Evolutionary conservation across 1,140 invertebrate species (phyloP), one percentile per base, ranked within the genome.

Genomic region (Danaus melanippus): DNA sequence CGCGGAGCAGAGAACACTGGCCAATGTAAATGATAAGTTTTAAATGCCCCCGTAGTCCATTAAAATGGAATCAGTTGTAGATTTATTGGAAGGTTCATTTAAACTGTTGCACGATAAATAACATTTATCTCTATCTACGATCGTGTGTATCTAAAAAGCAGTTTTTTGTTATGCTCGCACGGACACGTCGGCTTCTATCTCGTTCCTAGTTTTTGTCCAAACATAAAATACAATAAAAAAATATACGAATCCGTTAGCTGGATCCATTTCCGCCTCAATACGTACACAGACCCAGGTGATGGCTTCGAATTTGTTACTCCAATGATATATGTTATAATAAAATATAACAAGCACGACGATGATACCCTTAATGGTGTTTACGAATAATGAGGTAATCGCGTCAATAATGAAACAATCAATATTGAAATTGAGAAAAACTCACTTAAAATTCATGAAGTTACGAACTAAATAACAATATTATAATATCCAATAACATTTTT

Each of bases 401-500:
- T 17, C 48, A 9, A 50, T 39, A 42, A 15, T 42, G 9, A 42
- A 39, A 10, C 12, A 32, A 50, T 50, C 40, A 44, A 56, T 54
- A 53, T 56, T 45, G 44, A 47, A 50, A 9, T 42, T 45, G 41
- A 54, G 49, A 67, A 71, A 69, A 71, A 64, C 58, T 63, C 56
- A 56, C 50, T 69, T 60, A 55, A 59, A 50, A 68, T 68, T 64
- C 59, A 54, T 57, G 61, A 12, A 59, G 11, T 32, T 54, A 76
- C 65, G 67, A 72, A 62, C 60, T 66, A 61, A 71, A 59, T 75
- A 68, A 71, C 70, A 60, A 71, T 68, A 78, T 75, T 79, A 79
- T 66, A 79, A 81, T 77, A 76, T 77, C 75, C 75, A 79, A 84
- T 82, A 79, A 71, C 70, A 48, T 74, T 74, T 79, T 76, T 84